Evolutionary conservation across 2,888 invertebrate genomes (phyloP), one percentile per base, ranked within the genome.

Genomic region (Sepioteuthis lessoniana): DNA sequence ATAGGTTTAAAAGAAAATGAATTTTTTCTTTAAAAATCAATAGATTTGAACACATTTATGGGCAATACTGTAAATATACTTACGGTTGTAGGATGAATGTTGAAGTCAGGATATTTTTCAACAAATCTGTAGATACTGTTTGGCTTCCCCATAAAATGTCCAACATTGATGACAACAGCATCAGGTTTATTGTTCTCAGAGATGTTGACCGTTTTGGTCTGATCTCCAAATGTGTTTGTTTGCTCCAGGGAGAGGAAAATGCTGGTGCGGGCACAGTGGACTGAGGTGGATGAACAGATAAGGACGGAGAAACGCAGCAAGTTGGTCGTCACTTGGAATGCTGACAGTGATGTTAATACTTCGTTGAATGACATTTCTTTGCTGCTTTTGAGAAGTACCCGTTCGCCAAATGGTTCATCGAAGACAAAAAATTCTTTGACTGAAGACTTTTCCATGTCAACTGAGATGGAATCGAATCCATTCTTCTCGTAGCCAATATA

Each of bases 61-160:
- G n/a, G n/a, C n/a, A n/a, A n/a, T n/a, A n/a, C n/a, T n/a, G n/a
- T n/a, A 55, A 21, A 4, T 37, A 55, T 60, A 93, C 93, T 93
- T 55, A 93, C 93, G 0, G 60, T 50, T 1, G 55, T 93, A 21
- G 93, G 93, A 37, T 93, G 93, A 35, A 93, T 93, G 37, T 50
- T 93, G 93, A 93, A 93, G n/a, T 93, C 93, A 5, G 60, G 60
- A 35, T 93, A 93, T 35, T 50, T 93, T 93, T 60, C 93, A 7
- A 93, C 93, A n/a, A 93, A 93, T 38, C 50, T 93, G 38, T 93
- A 93, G 28, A 93, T 93, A n/a, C 93, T 93, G 50, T 93, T 93
- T 55, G 93, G 55, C 50, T 93, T 93, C 28, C 93, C 93, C 50
- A 93, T 93, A 35, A 60, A 60, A 93, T 93, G 93, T 31, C 93